A percentile compares a stretch with the other conserved stretches of the same genome.
Conservation (phyloP, 2,113 vertebrate genomes). For the Suricata suricatta region DNA sequence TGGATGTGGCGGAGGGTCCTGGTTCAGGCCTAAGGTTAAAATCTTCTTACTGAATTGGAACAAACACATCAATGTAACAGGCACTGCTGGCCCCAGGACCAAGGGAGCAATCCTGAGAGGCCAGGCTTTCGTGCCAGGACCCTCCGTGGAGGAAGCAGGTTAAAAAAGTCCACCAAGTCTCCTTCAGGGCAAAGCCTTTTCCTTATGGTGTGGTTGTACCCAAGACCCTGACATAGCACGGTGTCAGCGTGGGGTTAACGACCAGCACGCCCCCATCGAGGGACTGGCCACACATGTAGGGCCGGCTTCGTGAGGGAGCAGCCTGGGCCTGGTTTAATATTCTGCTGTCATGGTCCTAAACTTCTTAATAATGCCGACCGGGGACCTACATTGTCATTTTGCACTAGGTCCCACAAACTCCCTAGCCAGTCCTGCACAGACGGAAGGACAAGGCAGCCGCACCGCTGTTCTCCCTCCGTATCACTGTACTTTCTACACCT, state of each 20-base stretch:
- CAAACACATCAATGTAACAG: not conserved
- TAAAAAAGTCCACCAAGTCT: not conserved
- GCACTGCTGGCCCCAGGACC: not conserved
- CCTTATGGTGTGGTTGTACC: not conserved
- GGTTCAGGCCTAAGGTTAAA: constrained; percentile 92
- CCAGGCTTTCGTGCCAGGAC: not conserved
- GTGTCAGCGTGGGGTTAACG: not conserved
- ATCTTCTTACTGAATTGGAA: constrained; percentile 94
- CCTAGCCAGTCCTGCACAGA: rapidly evolving
- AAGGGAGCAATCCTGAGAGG: not conserved
- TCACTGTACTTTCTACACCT: not conserved
- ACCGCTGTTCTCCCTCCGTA: not conserved
- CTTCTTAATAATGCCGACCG: not conserved
- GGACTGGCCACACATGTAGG: not conserved
- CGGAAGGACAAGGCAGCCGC: not conserved
- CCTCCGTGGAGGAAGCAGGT: not conserved
- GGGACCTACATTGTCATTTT: not conserved
- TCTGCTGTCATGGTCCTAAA: not conserved
- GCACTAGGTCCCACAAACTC: not conserved
- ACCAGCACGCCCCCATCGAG: not conserved
- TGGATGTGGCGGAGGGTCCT: constrained; percentile 91
- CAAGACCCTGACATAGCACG: not conserved
- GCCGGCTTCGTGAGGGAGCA: not conserved
- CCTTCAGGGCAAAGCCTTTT: not conserved
- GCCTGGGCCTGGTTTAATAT: not conserved